Evolutionary conservation across 2,113 vertebrate genomes (phyloP).

Genomic region (Hemicordylus capensis): DNA sequence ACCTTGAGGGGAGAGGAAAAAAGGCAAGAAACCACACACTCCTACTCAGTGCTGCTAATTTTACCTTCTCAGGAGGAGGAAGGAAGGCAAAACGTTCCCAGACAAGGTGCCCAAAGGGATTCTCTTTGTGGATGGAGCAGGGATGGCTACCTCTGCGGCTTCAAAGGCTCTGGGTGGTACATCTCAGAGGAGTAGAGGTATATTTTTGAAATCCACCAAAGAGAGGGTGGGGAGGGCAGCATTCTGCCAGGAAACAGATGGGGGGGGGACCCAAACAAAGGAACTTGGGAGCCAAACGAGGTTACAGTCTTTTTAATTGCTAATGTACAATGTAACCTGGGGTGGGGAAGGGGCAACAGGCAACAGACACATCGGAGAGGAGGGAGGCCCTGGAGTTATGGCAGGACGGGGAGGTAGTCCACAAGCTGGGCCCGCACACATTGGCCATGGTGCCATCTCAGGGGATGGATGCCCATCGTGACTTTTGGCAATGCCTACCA

Average conservation of each 20-base stretch:
- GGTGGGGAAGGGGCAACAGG: background rate
- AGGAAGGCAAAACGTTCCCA: background rate
- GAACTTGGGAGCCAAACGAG: background rate
- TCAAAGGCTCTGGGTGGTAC: background rate
- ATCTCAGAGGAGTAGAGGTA: no score
- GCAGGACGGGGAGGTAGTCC: no score
- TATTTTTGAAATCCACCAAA: background rate
- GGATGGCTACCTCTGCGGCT: background rate
- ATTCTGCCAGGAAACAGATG: background rate
- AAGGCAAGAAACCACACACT: background rate
- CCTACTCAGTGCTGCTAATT: background rate
- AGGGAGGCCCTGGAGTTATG: background rate
- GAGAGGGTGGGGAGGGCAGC: background rate
- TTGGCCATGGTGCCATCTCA: no score
- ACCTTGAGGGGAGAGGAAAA: background rate
- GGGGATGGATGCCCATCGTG: no score
- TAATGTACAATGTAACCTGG: conserved; percentile 24
- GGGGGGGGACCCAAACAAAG: background rate
- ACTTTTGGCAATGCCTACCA: no score
- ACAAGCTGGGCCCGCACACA: no score
- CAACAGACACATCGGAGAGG: background rate
- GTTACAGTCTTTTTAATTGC: conserved; percentile 29
- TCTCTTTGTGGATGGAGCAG: background rate
- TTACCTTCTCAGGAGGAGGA: background rate
- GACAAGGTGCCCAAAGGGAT: background rate